These are phyloP conservation scores for Tychaedon coryphoeus DNA, from an alignment of 2,113 vertebrate species.

Conservation along the genomic window DNA sequence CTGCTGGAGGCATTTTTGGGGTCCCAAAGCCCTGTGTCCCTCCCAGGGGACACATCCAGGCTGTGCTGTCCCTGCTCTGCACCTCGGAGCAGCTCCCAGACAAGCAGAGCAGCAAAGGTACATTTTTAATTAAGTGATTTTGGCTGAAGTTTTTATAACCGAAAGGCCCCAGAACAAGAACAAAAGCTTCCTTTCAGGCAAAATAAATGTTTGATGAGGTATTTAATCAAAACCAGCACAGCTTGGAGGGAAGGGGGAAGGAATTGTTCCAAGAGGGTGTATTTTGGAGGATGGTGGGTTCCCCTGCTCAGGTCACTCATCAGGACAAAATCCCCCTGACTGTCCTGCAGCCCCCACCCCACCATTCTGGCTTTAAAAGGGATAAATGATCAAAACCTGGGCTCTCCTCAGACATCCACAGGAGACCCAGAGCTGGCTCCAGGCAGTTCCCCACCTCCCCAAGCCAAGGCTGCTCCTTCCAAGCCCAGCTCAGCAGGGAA, in stretches of 20 bases:
- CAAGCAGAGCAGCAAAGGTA: background rate
- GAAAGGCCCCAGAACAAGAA: background rate
- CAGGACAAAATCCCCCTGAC: fast-evolving
- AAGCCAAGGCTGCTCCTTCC: background rate
- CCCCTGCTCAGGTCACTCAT: background rate
- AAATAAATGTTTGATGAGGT: constrained; percentile 1
- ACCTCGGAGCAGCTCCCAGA: background rate
- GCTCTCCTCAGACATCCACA: background rate
- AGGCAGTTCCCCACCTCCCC: background rate
- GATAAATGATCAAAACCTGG: background rate
- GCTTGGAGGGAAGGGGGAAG: background rate
- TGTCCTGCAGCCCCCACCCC: background rate
- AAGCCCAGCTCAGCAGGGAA: background rate
- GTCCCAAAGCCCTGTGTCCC: background rate
- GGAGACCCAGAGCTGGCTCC: background rate
- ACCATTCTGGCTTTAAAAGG: background rate
- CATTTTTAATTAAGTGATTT: background rate
- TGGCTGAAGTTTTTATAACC: constrained; percentile 1
- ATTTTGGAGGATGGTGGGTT: background rate
- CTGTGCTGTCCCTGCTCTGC: background rate
- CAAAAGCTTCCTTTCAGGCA: constrained; percentile 44
- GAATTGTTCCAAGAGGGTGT: background rate
- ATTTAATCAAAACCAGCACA: constrained; percentile 23
- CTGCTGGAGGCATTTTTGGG: background rate
- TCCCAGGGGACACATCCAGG: background rate